Percentiles rank a stretch among this genome's conserved stretches.
Conservation (phyloP, 2,888 invertebrate genomes). For the Cephus pulcher region DNA sequence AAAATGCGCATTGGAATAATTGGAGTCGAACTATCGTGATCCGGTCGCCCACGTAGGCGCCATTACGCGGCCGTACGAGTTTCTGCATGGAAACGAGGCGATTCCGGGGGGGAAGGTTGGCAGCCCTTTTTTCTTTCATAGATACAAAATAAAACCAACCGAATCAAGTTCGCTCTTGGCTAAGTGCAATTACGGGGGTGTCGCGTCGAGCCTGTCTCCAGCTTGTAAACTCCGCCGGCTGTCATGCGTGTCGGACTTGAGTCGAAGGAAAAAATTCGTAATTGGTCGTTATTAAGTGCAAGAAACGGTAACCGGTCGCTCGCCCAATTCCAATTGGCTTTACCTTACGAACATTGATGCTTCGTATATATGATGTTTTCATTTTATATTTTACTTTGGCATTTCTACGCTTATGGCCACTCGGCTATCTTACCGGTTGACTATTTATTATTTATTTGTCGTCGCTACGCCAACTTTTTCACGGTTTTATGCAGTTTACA, state of each 20-base stretch:
- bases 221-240: neutral
- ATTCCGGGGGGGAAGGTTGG: neutral
- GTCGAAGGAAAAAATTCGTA: neutral
- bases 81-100: neutral
- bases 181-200: neutral
- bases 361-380: neutral
- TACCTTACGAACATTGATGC: neutral
- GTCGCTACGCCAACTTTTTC: neutral
- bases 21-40: slow-evolving; percentile 25
- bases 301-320: neutral
- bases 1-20: neutral
- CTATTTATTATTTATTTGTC: neutral
- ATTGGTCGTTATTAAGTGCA: neutral
- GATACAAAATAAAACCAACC: neutral
- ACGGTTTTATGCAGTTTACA: neutral
- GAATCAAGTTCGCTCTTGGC: neutral
- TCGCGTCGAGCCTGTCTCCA: neutral
- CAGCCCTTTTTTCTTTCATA: neutral
- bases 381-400: neutral
- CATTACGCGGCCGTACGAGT: slow-evolving; percentile 24
- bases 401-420: neutral
- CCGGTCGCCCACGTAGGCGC: slow-evolving; percentile 53
- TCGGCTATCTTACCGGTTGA: neutral
- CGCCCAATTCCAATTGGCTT: neutral
- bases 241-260: neutral